A percentile compares a stretch with the other conserved stretches of the same genome.
Evolutionary conservation across 2,888 invertebrate genomes (phyloP).

Genomic region (Incurvaria masculella): DNA sequence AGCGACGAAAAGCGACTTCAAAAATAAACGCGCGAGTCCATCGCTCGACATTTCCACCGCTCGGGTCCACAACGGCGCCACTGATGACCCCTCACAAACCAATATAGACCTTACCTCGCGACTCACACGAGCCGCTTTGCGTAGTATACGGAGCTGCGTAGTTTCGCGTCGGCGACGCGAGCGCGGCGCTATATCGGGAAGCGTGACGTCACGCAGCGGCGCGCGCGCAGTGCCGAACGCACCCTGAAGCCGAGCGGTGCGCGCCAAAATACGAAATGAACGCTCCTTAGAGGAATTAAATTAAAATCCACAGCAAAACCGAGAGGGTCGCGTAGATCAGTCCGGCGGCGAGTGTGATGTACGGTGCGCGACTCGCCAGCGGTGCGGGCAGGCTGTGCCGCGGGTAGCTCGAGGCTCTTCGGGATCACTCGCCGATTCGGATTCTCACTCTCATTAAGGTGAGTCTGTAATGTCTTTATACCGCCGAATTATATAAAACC

Average conservation of each 20-base stretch:
- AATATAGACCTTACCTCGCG: background rate
- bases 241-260: conserved; percentile 37
- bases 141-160: background rate
- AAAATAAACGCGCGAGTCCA: conserved; percentile 38
- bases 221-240: conserved; percentile 41
- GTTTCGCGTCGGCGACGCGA: background rate
- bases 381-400: background rate
- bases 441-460: background rate
- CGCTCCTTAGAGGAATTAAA: background rate
- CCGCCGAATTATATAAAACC: too few relatives aligned
- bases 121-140: background rate
- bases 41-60: conserved; percentile 29
- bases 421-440: background rate
- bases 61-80: background rate
- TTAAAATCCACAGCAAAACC: background rate
- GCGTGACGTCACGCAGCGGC: conserved; percentile 35
- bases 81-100: background rate
- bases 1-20: conserved; percentile 44
- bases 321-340: background rate
- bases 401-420: background rate
- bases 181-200: conserved; percentile 37
- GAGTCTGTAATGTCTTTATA: too few relatives aligned
- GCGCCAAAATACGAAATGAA: conserved; percentile 18
- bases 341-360: background rate
- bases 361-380: background rate